phyloP scores from a whole-genome alignment of 2,113 vertebrate species.

The Diphyllodes magnificus region DNA sequence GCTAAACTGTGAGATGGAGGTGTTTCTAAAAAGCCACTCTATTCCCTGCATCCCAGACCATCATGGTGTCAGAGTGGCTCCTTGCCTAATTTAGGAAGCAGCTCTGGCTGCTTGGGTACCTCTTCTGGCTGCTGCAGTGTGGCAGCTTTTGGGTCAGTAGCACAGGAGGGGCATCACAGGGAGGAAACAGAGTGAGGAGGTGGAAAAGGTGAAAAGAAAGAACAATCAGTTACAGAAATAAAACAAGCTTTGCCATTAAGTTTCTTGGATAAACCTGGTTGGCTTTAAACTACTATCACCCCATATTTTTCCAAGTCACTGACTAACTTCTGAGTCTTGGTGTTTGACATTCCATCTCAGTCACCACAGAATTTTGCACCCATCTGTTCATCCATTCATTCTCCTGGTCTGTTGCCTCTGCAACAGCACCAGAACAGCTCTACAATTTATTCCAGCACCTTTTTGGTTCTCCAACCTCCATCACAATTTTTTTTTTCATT shows the following conservation, averaged over 20 bases:
- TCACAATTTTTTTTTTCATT: neutral
- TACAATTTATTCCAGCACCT: neutral
- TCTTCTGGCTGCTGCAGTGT: neutral
- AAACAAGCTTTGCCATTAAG: neutral
- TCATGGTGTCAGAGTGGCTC: neutral
- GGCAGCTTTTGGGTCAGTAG: neutral
- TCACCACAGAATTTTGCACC: neutral
- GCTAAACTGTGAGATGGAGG: neutral
- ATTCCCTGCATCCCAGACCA: neutral
- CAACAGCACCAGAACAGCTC: neutral
- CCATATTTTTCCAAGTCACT: neutral
- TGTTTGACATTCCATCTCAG: neutral
- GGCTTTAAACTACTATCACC: neutral
- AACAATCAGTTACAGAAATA: neutral
- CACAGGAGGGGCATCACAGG: neutral
- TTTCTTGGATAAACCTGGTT: neutral
- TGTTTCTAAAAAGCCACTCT: neutral
- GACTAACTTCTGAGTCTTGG: neutral
- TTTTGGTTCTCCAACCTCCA: neutral
- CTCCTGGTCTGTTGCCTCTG: neutral
- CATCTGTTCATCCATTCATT: neutral
- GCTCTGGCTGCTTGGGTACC: neutral
- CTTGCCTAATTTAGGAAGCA: neutral
- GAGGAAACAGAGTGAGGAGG: neutral
- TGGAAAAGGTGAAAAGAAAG: neutral